A percentile compares a stretch with the other conserved stretches of the same genome.
phyloP scores from a whole-genome alignment of 2,888 invertebrate species.

The Rhamnusium bicolor region DNA sequence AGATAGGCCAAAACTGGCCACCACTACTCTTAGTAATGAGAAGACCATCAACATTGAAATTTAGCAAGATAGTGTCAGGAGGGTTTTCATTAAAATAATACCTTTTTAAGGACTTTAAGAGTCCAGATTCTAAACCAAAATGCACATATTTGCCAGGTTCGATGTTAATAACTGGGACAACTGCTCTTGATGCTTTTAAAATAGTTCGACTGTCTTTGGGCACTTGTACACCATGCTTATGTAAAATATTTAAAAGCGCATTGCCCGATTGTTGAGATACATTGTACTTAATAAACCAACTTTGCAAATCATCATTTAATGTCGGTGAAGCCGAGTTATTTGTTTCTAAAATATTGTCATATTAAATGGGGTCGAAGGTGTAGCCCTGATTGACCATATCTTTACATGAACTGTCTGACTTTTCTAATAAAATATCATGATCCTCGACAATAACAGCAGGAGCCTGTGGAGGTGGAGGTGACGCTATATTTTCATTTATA shows the following conservation, averaged over 20 bases:
- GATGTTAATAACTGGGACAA: slow-evolving; percentile 4
- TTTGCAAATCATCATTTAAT: slow-evolving; percentile 3
- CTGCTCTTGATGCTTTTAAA: slow-evolving; percentile 9
- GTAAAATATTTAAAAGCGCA: slow-evolving; percentile 12
- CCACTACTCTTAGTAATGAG: slow-evolving; percentile 19
- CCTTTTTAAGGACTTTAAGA: slow-evolving; percentile 7
- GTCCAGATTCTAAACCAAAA: slow-evolving; percentile 12
- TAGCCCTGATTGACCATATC: too few species aligned
- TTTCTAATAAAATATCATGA: too few species aligned
- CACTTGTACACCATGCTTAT: slow-evolving; percentile 23
- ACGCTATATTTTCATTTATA: too few species aligned
- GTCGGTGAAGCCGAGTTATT: too few species aligned
- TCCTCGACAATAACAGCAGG: too few species aligned
- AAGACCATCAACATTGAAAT: slow-evolving; percentile 20
- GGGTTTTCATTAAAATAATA: slow-evolving; percentile 4
- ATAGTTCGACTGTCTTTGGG: slow-evolving; percentile 16
- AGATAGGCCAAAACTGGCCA: slow-evolving; percentile 19
- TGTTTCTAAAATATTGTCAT: too few species aligned
- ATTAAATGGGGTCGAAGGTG: too few species aligned
- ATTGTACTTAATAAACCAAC: slow-evolving; percentile 20
- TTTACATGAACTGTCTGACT: too few species aligned
- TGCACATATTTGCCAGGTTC: slow-evolving; percentile 18
- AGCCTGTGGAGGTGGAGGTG: too few species aligned
- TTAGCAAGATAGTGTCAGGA: slow-evolving; percentile 2
- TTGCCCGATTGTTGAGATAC: slow-evolving; percentile 17